Conservation (phyloP, 2,113 vertebrate species). For the Holacanthus passer region DNA sequence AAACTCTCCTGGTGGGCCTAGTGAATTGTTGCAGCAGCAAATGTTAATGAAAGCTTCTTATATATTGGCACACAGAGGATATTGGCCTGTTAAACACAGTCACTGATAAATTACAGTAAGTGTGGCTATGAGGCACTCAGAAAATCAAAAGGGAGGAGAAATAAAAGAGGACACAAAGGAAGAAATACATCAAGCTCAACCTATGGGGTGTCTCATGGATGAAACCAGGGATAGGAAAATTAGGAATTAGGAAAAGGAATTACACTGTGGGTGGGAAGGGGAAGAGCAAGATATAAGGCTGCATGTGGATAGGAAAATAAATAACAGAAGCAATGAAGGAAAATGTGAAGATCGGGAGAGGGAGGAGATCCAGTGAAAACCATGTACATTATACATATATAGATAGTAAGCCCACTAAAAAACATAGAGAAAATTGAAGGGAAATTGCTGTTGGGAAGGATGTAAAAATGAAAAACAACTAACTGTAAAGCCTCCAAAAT, state of each 20-base stretch:
- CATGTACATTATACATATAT: constrained; percentile 63
- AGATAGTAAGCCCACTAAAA: constrained; percentile 59
- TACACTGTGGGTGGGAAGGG: neutral
- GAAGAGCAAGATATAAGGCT: neutral
- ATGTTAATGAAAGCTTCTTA: constrained; percentile 81
- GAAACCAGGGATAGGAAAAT: neutral
- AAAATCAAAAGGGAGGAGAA: neutral
- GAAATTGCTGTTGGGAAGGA: constrained; percentile 48
- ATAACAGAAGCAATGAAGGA: constrained; percentile 1
- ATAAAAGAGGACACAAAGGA: neutral
- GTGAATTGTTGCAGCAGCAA: constrained; percentile 71
- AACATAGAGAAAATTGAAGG: constrained; percentile 41
- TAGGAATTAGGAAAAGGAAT: too few species aligned
- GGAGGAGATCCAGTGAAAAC: constrained; percentile 30
- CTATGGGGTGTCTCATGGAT: neutral
- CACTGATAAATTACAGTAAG: constrained; percentile 70
- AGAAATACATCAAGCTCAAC: neutral
- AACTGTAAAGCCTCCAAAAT: constrained; percentile 71
- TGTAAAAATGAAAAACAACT: constrained; percentile 76
- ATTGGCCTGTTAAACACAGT: constrained; percentile 70
- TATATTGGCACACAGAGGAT: constrained; percentile 75
- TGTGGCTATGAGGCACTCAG: neutral
- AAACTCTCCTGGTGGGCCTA: constrained; percentile 42
- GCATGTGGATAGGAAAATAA: constrained; percentile 1
- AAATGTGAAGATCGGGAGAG: constrained; percentile 4